Conservation (phyloP, 2,113 vertebrate species). For the Rhipidura dahli region DNA sequence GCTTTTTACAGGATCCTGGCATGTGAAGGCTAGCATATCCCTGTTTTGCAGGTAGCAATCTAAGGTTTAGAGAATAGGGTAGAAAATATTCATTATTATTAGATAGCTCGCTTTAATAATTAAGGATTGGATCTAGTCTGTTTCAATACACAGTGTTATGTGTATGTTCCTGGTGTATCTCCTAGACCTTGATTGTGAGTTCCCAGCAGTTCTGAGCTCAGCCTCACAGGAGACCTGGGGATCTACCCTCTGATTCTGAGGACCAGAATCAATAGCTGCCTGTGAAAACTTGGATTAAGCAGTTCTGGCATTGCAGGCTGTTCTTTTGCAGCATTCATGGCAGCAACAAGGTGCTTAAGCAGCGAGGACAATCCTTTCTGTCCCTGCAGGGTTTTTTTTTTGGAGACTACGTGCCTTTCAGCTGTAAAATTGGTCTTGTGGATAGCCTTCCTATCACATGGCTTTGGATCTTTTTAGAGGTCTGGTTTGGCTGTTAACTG, state of each 20-base stretch:
- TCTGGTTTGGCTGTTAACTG: neutral
- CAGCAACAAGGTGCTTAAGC: neutral
- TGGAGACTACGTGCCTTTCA: neutral
- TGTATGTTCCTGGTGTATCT: neutral
- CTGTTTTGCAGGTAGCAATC: neutral
- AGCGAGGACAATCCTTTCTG: neutral
- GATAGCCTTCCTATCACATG: neutral
- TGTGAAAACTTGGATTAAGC: neutral
- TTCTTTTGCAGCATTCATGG: neutral
- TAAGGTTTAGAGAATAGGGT: neutral
- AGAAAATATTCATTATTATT: neutral
- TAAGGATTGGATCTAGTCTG: neutral
- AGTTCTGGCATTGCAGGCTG: neutral
- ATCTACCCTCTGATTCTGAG: neutral
- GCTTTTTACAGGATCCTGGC: neutral
- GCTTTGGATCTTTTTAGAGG: neutral
- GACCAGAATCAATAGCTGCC: neutral
- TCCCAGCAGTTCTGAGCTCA: neutral
- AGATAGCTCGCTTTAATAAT: neutral
- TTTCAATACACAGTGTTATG: neutral
- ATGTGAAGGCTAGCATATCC: neutral
- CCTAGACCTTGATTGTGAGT: neutral
- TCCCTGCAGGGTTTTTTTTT: neutral
- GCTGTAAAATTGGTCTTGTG: neutral
- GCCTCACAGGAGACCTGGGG: neutral